Evolutionary conservation across 2,888 invertebrate genomes (phyloP).

Genomic region (Neoascia interrupta): DNA sequence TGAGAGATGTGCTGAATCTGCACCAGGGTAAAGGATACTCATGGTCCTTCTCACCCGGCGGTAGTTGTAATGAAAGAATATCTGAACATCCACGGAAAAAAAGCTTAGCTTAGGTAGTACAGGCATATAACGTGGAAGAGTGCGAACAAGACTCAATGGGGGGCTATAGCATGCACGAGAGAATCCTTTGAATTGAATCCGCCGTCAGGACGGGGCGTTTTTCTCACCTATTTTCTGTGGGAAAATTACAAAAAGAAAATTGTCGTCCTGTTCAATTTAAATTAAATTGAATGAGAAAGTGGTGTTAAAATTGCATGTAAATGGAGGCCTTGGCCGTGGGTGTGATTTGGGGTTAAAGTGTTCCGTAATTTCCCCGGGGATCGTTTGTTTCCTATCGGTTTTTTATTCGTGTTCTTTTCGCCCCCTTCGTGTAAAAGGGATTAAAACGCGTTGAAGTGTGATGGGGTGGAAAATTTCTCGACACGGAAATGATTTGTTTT

Average conservation of each 20-base stretch:
- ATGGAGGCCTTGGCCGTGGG: slow-evolving; percentile 5
- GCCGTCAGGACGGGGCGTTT: background rate
- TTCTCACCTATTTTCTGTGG: slow-evolving; percentile 27
- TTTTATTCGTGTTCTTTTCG: background rate
- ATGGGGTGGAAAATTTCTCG: slow-evolving; percentile 50
- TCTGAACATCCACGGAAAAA: too few relatives aligned
- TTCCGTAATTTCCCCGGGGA: slow-evolving; percentile 63
- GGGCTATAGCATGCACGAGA: too few relatives aligned
- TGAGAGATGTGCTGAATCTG: slow-evolving; percentile 41
- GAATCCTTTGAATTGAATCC: slow-evolving; percentile 45
- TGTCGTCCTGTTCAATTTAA: slow-evolving; percentile 58
- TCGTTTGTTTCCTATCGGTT: slow-evolving; percentile 49
- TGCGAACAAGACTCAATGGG: too few relatives aligned
- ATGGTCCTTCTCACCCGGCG: background rate
- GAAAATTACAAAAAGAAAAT: slow-evolving; percentile 13
- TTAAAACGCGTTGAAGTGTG: slow-evolving; percentile 60
- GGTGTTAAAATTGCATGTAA: slow-evolving; percentile 49
- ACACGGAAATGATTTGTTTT: slow-evolving; percentile 67
- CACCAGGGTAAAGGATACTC: slow-evolving; percentile 26
- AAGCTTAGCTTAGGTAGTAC: slow-evolving; percentile 15
- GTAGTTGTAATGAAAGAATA: slow-evolving; percentile 40
- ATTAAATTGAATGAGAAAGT: slow-evolving; percentile 48
- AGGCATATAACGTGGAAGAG: slow-evolving; percentile 9
- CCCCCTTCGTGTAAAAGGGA: slow-evolving; percentile 39
- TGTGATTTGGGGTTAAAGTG: slow-evolving; percentile 36